phyloP scores from a whole-genome alignment of 2,113 vertebrate genomes.

The Struthio camelus region DNA sequence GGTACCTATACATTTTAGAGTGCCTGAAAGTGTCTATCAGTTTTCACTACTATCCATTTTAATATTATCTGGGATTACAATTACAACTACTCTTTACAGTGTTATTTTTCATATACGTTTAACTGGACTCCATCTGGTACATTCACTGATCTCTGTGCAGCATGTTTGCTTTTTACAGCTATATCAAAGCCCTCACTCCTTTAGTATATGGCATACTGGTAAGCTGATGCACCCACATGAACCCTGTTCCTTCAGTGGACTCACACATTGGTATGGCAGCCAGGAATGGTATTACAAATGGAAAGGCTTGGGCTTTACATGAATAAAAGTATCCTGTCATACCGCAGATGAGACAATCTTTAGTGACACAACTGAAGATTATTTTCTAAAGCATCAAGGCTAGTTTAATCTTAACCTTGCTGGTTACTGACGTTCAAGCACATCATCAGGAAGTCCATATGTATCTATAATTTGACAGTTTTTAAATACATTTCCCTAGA shows the following conservation, averaged over 20 bases:
- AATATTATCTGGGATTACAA: neutral
- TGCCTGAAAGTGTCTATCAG: neutral
- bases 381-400: neutral
- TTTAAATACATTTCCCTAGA: neutral
- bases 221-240: neutral
- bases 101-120: neutral
- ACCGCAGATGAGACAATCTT: neutral
- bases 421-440: neutral
- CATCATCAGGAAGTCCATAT: fast-evolving
- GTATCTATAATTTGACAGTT: neutral
- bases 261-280: neutral
- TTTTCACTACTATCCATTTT: neutral
- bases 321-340: neutral
- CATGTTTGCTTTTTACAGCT: neutral
- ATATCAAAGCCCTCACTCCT: neutral
- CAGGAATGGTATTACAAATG: neutral
- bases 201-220: neutral
- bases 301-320: neutral
- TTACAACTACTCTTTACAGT: neutral
- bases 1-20: neutral
- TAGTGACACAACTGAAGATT: neutral
- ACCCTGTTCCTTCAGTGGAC: neutral
- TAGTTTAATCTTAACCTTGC: neutral
- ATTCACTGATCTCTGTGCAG: neutral
- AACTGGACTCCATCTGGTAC: neutral